Conservation (phyloP, 2,888 invertebrate species). For the Adelphocoris suturalis region DNA sequence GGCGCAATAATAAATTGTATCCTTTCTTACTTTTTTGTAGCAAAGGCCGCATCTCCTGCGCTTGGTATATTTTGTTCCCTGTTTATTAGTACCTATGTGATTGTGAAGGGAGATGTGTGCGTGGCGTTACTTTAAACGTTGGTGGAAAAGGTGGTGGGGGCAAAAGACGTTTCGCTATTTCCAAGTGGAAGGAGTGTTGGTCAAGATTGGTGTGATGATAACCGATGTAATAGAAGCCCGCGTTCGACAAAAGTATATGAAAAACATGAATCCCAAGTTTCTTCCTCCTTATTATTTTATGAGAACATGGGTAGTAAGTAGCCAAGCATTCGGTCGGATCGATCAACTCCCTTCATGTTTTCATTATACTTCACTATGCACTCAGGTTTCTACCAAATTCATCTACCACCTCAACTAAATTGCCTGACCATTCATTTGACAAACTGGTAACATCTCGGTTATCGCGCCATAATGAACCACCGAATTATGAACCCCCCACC, state of each 20-base stretch:
- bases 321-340: conserved; percentile 64
- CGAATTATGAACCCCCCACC: too few relatives aligned
- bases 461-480: too few relatives aligned
- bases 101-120: background rate
- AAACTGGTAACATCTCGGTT: too few relatives aligned
- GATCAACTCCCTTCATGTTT: conserved; percentile 67
- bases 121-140: background rate
- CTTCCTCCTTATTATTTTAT: conserved; percentile 65
- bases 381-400: conserved; percentile 60
- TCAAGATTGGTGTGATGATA: background rate
- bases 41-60: too few relatives aligned
- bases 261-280: conserved; percentile 33
- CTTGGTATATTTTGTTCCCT: too few relatives aligned
- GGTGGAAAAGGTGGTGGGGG: conserved; percentile 20
- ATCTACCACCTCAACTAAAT: too few relatives aligned
- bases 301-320: conserved; percentile 68
- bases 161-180: background rate
- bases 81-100: background rate
- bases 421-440: too few relatives aligned
- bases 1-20: too few relatives aligned
- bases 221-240: conserved; percentile 11
- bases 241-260: conserved; percentile 1
- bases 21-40: too few relatives aligned
- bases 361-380: conserved; percentile 68
- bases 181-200: conserved; percentile 28